A percentile compares a stretch with the other conserved stretches of the same genome.
Conservation (phyloP, 1,140 invertebrate species). For the Ceratosolen fusciceps region DNA sequence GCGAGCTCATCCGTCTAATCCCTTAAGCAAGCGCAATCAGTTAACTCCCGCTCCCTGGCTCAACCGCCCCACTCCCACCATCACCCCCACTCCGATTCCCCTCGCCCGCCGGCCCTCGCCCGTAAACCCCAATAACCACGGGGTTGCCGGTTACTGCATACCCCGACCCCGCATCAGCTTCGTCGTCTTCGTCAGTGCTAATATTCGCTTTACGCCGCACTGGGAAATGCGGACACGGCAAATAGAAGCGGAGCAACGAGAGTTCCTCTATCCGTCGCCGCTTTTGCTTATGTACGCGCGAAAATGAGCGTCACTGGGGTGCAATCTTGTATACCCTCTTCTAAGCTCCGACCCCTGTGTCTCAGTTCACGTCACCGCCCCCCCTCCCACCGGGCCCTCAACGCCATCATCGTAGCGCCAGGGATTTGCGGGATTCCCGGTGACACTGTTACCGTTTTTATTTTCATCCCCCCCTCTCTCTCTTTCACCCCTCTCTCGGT, state of each 20-base stretch:
- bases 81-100: conserved; percentile 10
- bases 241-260: conserved; percentile 28
- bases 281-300: conserved; percentile 19
- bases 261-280: not conserved
- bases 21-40: conserved; percentile 49
- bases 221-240: conserved; percentile 17
- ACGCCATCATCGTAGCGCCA: not conserved
- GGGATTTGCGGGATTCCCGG: conserved; percentile 46
- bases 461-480: conserved; percentile 2
- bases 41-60: conserved; percentile 33
- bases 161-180: not conserved
- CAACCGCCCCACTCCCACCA: not conserved
- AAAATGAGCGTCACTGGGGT: conserved; percentile 46
- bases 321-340: conserved; percentile 35
- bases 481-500: conserved; percentile 8
- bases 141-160: not conserved
- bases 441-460: conserved; percentile 27
- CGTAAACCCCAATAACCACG: not conserved
- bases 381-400: too few relatives aligned
- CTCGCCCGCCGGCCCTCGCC: not conserved
- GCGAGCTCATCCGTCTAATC: conserved; percentile 49
- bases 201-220: conserved; percentile 44
- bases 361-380: too few relatives aligned
- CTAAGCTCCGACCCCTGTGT: too few relatives aligned
- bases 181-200: conserved; percentile 37